These are phyloP conservation scores for Manduca sexta DNA, from an alignment of 1,140 invertebrate genomes.

Conservation along the genomic window DNA sequence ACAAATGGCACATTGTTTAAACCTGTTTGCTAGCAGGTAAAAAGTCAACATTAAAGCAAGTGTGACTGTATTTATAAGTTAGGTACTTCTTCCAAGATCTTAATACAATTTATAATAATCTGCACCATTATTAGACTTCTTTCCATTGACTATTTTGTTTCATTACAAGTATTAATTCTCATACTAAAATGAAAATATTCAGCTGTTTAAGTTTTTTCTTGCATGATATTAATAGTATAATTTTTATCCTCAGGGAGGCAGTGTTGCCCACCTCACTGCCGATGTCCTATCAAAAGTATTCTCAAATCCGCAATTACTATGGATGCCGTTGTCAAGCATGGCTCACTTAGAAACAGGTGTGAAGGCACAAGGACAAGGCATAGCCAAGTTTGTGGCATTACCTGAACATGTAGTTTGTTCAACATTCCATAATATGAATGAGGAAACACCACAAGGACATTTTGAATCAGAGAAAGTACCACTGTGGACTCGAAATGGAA, in stretches of 20 bases:
- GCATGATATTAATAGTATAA: not conserved
- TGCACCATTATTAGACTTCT: no score
- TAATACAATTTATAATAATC: no score
- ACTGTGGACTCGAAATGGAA: conserved; percentile 83
- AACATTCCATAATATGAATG: conserved; percentile 46
- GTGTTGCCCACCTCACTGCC: conserved; percentile 55
- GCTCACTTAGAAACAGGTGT: conserved; percentile 47
- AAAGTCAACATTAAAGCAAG: no score
- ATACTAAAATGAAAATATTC: no score
- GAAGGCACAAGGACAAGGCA: conserved; percentile 46
- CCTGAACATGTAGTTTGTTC: conserved; percentile 40
- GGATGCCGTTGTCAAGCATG: conserved; percentile 54
- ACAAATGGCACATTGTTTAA: no score
- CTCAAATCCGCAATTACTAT: conserved; percentile 40
- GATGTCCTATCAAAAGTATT: conserved; percentile 55
- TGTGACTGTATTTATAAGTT: no score
- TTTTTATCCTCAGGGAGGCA: conserved; percentile 47
- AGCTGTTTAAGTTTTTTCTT: no score
- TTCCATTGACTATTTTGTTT: no score
- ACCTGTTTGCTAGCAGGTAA: no score
- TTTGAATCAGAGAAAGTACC: conserved; percentile 79
- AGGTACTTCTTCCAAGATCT: no score
- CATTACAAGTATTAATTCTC: no score
- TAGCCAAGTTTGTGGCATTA: conserved; percentile 54
- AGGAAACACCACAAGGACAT: conserved; percentile 73